Percentiles rank a stretch among this genome's conserved stretches.
These are phyloP conservation scores for Pemphredon lugubris DNA, from an alignment of 2,888 invertebrate genomes.

Conservation along the genomic window DNA sequence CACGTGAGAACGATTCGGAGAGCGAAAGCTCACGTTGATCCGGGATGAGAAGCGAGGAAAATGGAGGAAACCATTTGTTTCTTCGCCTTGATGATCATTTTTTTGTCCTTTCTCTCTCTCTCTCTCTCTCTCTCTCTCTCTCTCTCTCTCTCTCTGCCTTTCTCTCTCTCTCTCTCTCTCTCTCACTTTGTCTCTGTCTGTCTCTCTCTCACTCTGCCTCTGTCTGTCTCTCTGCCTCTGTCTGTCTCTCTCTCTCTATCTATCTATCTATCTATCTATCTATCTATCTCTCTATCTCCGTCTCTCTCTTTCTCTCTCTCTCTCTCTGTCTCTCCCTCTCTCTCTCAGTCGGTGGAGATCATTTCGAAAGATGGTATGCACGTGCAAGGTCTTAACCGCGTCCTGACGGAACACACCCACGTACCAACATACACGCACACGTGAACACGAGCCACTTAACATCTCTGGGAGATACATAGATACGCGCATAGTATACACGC, in stretches of 20 bases:
- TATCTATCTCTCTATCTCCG: neutral
- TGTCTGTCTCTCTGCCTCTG: neutral
- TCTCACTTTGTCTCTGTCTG: too few relatives aligned
- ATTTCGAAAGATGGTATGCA: slow-evolving; percentile 24
- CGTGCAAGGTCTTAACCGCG: slow-evolving; percentile 67
- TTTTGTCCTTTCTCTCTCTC: neutral
- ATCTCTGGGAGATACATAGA: too few relatives aligned
- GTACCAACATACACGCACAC: slow-evolving; percentile 3
- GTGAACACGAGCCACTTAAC: slow-evolving; percentile 8
- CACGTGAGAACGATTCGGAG: too few relatives aligned
- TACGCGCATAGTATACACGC: slow-evolving; percentile 16
- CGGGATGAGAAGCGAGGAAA: too few relatives aligned
- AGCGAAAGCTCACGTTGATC: too few relatives aligned
- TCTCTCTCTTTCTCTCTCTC: slow-evolving; percentile 2
- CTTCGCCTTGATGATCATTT: too few relatives aligned
- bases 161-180: too few relatives aligned
- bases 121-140: neutral
- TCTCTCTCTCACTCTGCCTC: neutral
- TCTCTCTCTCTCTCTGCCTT: neutral
- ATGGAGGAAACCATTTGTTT: too few relatives aligned
- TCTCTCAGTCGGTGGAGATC: neutral
- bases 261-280: neutral
- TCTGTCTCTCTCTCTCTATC: neutral
- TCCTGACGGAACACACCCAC: slow-evolving; percentile 41
- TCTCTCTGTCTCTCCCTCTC: neutral